Evolutionary conservation across 2,797 vertebrate genomes (phyloP).

Genomic region (Taeniopygia guttata): DNA sequence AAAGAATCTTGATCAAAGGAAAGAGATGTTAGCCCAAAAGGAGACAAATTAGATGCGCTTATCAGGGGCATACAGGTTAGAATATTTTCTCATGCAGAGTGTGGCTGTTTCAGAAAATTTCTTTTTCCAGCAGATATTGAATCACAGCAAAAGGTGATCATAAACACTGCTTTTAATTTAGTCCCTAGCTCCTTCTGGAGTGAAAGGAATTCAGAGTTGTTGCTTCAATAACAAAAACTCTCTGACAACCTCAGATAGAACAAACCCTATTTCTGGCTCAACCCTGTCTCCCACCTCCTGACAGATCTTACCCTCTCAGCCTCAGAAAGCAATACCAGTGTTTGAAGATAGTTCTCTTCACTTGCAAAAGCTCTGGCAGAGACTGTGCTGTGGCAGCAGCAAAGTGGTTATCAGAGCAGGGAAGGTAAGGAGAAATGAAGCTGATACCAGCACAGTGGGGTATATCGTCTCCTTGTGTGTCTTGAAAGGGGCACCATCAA

Average conservation of each 20-base stretch:
- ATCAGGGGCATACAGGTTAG: neutral
- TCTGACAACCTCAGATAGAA: accelerated
- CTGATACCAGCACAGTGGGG: neutral
- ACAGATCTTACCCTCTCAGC: neutral
- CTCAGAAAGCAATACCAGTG: neutral
- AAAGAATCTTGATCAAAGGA: neutral
- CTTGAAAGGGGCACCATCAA: neutral
- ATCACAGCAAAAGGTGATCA: neutral
- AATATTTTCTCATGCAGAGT: neutral
- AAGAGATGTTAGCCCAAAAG: neutral
- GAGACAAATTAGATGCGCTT: neutral
- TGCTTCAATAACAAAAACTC: neutral
- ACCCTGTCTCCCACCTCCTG: neutral
- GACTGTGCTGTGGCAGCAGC: neutral
- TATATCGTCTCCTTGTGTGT: neutral
- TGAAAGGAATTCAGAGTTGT: neutral
- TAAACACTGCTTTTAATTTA: neutral
- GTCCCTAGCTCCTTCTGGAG: neutral
- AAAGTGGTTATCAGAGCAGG: neutral
- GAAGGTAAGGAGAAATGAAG: neutral
- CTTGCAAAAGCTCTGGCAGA: neutral
- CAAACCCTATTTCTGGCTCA: neutral
- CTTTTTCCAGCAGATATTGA: neutral
- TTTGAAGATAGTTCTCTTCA: neutral
- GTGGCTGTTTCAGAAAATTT: neutral